A percentile compares a stretch with the other conserved stretches of the same genome.
phyloP scores from a whole-genome alignment of 2,888 invertebrate genomes.

The Gibbula magus region DNA sequence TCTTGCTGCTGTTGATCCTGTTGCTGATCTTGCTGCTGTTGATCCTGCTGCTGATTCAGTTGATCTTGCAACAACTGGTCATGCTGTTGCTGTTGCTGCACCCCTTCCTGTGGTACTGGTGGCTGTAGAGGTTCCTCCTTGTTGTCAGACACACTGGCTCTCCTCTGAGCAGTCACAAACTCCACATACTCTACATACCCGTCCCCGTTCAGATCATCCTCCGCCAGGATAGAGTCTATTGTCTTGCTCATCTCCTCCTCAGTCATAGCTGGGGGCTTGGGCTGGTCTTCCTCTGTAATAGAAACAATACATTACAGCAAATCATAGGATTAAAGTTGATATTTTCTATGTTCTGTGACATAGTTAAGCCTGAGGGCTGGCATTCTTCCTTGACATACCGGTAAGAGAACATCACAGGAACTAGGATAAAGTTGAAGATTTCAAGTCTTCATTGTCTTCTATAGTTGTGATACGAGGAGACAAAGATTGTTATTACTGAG shows the following conservation, averaged over 20 bases:
- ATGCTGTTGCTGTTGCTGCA: not conserved
- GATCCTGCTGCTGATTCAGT: not conserved
- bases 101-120: not conserved
- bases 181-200: conserved; percentile 69
- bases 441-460: too few relatives aligned
- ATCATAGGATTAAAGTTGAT: too few relatives aligned
- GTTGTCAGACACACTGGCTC: conserved; percentile 39
- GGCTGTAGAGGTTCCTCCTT: not conserved
- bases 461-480: too few relatives aligned
- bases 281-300: not conserved
- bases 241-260: conserved; percentile 43
- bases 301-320: not conserved
- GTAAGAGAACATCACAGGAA: too few relatives aligned
- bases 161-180: conserved; percentile 63
- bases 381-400: too few relatives aligned
- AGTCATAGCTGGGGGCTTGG: conserved; percentile 6
- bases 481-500: too few relatives aligned
- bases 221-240: conserved; percentile 61
- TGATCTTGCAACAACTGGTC: not conserved
- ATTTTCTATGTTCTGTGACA: too few relatives aligned
- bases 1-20: not conserved
- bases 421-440: too few relatives aligned
- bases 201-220: conserved; percentile 64
- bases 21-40: not conserved
- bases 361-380: too few relatives aligned